Base-by-base conservation (phyloP, 2,113 vertebrate genomes). In the Garra rufa region DNA sequence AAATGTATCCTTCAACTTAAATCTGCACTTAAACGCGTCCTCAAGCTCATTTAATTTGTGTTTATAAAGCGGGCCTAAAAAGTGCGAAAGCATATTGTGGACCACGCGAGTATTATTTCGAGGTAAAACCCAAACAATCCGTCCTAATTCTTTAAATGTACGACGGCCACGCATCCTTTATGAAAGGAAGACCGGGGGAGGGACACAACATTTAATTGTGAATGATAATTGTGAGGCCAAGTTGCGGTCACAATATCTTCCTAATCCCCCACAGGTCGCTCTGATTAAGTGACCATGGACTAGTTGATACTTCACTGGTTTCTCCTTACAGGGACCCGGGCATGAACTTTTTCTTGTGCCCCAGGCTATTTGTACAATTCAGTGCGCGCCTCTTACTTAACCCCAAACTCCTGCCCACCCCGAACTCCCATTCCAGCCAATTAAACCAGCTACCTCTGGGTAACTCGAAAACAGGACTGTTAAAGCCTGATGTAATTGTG, bases 341-440 rank as follows among this genome's bases (percentile, higher is more conserved):
- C 92, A 95, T 96, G 96, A 97, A 96, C 95, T 89, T 93, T 94
- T 93, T 92, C 91, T 93, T 91, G 89, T 91, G 94, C 96, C 94
- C 75, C 73, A 82, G 92, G 95, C 91, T 96, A 89, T 96, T 96
- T 94, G 95, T 92, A 93, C 89, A 89, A 89, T 91, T 89, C 91
- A 93, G 88, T 84, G 90, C 85, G 91, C 91, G 89, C 88, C 92
- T 93, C 93, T 89, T 75, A 89, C 87, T 92, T 92, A 94, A 92
- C 91, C 88, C 91, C 90, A 81, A 82, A 81, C 85, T 87, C 73
- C 88, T 95, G 92, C 91, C 92, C 92, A 92, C 88, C 83, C 86
- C 41, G 55, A 83, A 89, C 91, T 90, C 93, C 34, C 92, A 81
- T 78, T 24, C 80, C 82, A 81, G 75, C 85, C 65, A 76, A 83